phyloP scores from a whole-genome alignment of 2,113 vertebrate species.

The Petromus typicus region DNA sequence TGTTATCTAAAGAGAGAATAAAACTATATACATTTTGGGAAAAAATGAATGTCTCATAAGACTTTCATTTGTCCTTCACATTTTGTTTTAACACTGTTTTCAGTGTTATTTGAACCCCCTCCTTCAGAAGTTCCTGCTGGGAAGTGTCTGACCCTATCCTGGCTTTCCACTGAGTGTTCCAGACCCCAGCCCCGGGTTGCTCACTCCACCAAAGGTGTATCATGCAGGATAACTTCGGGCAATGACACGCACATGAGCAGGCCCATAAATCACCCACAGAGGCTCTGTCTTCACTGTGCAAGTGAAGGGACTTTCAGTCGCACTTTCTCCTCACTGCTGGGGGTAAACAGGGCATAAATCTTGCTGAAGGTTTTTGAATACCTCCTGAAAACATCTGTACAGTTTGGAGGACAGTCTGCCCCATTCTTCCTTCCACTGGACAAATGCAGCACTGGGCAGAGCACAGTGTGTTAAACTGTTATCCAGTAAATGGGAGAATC shows the following conservation, averaged over 20 bases:
- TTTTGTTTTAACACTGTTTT: neutral
- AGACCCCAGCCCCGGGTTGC: neutral
- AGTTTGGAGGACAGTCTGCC: constrained; percentile 13
- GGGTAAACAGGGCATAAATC: constrained; percentile 62
- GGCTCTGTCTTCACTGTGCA: neutral
- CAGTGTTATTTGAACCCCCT: rapidly evolving
- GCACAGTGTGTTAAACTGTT: neutral
- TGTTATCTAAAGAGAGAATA: neutral
- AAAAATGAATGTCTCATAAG: neutral
- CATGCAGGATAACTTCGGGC: neutral
- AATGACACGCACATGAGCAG: rapidly evolving
- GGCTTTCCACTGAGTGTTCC: neutral
- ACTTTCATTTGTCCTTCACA: neutral
- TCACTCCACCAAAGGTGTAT: neutral
- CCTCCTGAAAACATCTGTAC: neutral
- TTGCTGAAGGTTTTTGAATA: constrained; percentile 49
- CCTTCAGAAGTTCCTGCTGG: neutral
- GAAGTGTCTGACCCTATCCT: neutral
- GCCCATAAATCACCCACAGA: constrained; percentile 58
- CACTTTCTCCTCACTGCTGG: constrained; percentile 19
- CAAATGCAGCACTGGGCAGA: neutral
- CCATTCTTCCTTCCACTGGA: neutral
- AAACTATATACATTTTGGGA: neutral
- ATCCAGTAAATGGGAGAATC: neutral
- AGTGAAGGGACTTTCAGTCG: neutral